These are phyloP conservation scores for Phymanthus crucifer DNA, from an alignment of 92 coral and sea anemone genomes.

Conservation along the genomic window DNA sequence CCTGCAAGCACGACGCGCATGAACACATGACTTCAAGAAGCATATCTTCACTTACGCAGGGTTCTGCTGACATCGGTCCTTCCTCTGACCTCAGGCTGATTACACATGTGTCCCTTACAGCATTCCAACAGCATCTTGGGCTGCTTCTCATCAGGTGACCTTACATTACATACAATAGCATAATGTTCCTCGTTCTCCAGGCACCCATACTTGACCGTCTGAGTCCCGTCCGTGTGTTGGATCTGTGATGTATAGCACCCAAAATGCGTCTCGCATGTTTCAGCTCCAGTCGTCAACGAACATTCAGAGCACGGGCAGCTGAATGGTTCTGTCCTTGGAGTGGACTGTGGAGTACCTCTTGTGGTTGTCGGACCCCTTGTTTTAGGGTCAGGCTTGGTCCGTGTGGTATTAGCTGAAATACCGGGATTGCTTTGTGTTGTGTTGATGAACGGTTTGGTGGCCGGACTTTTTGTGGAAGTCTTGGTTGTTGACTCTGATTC, in stretches of 20 bases:
- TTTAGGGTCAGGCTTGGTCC: background rate
- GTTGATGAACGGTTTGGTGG: background rate
- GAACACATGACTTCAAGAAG: background rate
- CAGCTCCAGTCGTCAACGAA: slow-evolving; percentile 1
- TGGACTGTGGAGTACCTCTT: background rate
- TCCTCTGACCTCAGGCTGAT: slow-evolving; percentile 13
- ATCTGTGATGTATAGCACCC: slow-evolving; percentile 46
- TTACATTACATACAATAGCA: slow-evolving; percentile 18
- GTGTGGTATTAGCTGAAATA: background rate
- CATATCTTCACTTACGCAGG: slow-evolving; percentile 9
- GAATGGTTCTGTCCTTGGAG: slow-evolving; percentile 11
- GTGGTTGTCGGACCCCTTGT: background rate
- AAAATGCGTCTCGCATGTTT: slow-evolving; percentile 37
- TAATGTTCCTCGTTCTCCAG: slow-evolving; percentile 16
- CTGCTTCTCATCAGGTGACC: background rate
- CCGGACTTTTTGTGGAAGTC: background rate
- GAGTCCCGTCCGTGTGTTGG: slow-evolving; percentile 34
- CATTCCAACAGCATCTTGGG: slow-evolving; percentile 49
- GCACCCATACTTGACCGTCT: slow-evolving; percentile 46
- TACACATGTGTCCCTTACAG: slow-evolving; percentile 62
- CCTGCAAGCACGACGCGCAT: background rate
- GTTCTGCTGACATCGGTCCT: slow-evolving; percentile 4
- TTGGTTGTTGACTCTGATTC: background rate
- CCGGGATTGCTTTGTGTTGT: background rate
- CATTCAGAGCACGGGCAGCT: slow-evolving; percentile 54